Evolutionary conservation across 2,797 vertebrate genomes (phyloP).

Genomic region (Holocentrus rufus): DNA sequence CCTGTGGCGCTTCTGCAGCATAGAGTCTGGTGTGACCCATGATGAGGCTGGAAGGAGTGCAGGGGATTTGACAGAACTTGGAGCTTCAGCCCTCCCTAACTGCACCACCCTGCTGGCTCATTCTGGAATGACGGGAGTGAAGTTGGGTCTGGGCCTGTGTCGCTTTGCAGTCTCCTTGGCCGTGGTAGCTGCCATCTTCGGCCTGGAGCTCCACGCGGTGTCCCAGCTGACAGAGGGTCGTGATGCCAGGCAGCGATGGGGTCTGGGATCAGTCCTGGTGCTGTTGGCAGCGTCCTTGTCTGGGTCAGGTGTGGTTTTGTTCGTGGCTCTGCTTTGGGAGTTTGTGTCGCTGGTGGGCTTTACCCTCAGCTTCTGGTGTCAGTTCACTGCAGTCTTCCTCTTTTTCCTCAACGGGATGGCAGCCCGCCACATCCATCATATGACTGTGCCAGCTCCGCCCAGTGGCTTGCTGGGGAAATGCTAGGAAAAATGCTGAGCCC

Average conservation of each 20-base stretch:
- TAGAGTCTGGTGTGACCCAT: neutral
- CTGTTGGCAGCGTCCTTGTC: slow-evolving; percentile 79
- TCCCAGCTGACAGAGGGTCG: slow-evolving; percentile 84
- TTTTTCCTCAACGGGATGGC: slow-evolving; percentile 85
- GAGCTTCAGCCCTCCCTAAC: slow-evolving; percentile 17
- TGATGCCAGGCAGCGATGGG: slow-evolving; percentile 77
- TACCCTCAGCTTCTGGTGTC: slow-evolving; percentile 85
- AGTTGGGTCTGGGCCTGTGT: slow-evolving; percentile 68
- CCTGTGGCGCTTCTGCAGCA: slow-evolving; percentile 11
- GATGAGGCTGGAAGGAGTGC: neutral
- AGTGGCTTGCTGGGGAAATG: slow-evolving; percentile 26
- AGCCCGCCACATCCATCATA: slow-evolving; percentile 82
- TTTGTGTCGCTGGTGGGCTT: slow-evolving; percentile 74
- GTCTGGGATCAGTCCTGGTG: slow-evolving; percentile 78
- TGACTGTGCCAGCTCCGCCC: slow-evolving; percentile 38
- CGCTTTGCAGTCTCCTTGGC: slow-evolving; percentile 78
- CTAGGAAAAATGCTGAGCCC: slow-evolving; percentile 3
- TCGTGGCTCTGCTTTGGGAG: slow-evolving; percentile 77
- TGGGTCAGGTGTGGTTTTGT: slow-evolving; percentile 74
- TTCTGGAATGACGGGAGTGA: slow-evolving; percentile 70
- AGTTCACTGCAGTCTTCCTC: slow-evolving; percentile 82
- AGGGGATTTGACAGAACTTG: neutral
- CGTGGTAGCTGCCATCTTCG: slow-evolving; percentile 84
- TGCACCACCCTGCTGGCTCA: slow-evolving; percentile 76
- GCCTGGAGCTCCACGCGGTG: slow-evolving; percentile 86